phyloP scores from a whole-genome alignment of 2,888 invertebrate genomes.

The Aspidiotus rigidus region DNA sequence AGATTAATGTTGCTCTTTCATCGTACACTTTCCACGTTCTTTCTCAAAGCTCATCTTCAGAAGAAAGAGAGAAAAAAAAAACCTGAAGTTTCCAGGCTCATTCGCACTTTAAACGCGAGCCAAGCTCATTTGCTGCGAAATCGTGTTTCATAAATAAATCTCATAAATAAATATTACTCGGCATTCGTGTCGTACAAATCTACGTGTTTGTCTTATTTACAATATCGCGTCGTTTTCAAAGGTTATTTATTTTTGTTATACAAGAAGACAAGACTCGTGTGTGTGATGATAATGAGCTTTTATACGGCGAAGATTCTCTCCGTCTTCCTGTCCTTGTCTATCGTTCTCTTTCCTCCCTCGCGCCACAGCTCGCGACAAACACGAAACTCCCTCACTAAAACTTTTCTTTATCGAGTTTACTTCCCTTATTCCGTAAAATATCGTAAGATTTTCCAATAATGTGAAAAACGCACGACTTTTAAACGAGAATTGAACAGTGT shows the following conservation, averaged over 20 bases:
- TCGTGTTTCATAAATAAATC: conserved; percentile 21
- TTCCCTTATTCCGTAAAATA: conserved; percentile 5
- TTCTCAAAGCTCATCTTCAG: too few species aligned
- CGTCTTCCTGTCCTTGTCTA: neutral
- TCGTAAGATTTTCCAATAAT: conserved; percentile 19
- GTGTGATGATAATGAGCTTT: conserved; percentile 26
- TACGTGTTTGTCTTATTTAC: conserved; percentile 24
- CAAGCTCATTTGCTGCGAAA: conserved; percentile 18
- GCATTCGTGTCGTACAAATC: conserved; percentile 6
- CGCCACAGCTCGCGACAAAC: neutral
- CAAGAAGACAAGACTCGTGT: conserved; percentile 17
- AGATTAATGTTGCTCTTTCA: neutral
- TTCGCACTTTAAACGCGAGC: conserved; percentile 8
- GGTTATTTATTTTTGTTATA: conserved; percentile 21
- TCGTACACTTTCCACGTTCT: too few species aligned
- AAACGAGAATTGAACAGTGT: neutral
- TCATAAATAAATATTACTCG: conserved; percentile 24
- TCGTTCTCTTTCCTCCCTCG: neutral
- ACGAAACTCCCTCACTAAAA: neutral
- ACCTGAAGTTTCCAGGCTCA: neutral
- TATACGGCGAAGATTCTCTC: conserved; percentile 10
- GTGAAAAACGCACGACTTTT: conserved; percentile 1
- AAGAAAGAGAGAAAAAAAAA: neutral
- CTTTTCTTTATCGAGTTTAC: conserved; percentile 9
- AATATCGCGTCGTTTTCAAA: conserved; percentile 10